Evolutionary conservation across 1,140 invertebrate genomes (phyloP), one percentile per base, ranked within the genome.

Genomic region (Tetragnatha versicolor): DNA sequence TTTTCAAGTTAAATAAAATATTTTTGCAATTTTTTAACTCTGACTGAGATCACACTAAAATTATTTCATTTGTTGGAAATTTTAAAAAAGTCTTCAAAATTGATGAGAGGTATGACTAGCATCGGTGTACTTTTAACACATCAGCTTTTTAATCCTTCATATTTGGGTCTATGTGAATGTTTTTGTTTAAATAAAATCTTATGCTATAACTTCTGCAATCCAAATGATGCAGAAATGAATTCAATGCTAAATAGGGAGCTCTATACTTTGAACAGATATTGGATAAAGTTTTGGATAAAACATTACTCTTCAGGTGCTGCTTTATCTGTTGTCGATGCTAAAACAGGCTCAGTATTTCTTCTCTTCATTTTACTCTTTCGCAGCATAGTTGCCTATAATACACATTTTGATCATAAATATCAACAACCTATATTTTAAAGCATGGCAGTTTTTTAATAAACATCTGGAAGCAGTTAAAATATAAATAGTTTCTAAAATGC

Each of bases 311-410:
- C 69, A 20, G 69, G 51, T 2, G 37, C 53, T 25, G 69, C 35
- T 60, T 73, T 73, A 39, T 73, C 69, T 17, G 69, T 73, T 73
- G 69, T 73, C 22, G 69, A 45, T 60, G 69, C 69, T 47, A 83
- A 63, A 39, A 77, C 73, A 75, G 87, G 87, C 81, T 88, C 87
- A 78, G 87, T 88, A 81, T 88, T 88, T 58, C 87, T 83, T 55
- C 87, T 82, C 82, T 87, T 88, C 82, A 88, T 88, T 82, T 88
- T 88, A 72, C 84, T 86, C 82, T 88, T 88, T 80, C 87, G 85
- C 63, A 88, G 82, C 87, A 88, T 88, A 78, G 87, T 88, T 69
- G 87, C 83, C 83, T 84, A 63, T 31, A 70, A 65, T 14, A 42
- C 1, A 10, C 27, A 29, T n/a, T n/a, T n/a, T n/a, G n/a, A n/a